These are phyloP conservation scores for Psittacus erithacus DNA, from an alignment of 2,113 vertebrate species.

Conservation along the genomic window DNA sequence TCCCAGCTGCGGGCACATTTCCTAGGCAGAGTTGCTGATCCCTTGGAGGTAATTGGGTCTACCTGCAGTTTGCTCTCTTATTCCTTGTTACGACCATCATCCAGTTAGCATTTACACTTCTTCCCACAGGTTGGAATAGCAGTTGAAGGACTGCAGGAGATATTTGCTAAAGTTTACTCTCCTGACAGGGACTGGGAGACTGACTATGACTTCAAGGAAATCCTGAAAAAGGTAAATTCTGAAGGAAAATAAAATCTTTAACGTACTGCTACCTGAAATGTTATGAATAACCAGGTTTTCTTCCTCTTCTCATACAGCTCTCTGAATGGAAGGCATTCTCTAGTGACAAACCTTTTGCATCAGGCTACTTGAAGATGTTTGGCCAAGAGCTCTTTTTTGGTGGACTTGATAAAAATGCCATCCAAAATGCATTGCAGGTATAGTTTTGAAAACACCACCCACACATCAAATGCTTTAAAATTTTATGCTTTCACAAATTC, in stretches of 20 bases:
- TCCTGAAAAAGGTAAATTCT: constrained; percentile 52
- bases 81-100: not conserved
- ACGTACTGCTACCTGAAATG: not conserved
- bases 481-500: not conserved
- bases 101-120: not conserved
- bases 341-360: constrained; percentile 38
- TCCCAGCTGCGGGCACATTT: constrained; percentile 36
- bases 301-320: constrained; percentile 22
- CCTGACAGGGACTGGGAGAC: not conserved
- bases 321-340: constrained; percentile 64
- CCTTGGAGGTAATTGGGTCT: constrained; percentile 42
- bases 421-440: constrained; percentile 68
- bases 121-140: constrained; percentile 57
- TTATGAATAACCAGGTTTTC: not conserved
- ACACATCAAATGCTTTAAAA: not conserved
- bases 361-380: constrained; percentile 61
- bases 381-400: constrained; percentile 54
- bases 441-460: not conserved
- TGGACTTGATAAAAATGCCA: constrained; percentile 1
- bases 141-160: constrained; percentile 30
- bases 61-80: not conserved
- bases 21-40: constrained; percentile 49
- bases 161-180: constrained; percentile 32
- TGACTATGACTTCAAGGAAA: constrained; percentile 3
- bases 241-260: not conserved